Percentiles rank a stretch among this genome's conserved stretches.
Conservation (phyloP, 2,888 invertebrate genomes). For the Melanotus villosus region DNA sequence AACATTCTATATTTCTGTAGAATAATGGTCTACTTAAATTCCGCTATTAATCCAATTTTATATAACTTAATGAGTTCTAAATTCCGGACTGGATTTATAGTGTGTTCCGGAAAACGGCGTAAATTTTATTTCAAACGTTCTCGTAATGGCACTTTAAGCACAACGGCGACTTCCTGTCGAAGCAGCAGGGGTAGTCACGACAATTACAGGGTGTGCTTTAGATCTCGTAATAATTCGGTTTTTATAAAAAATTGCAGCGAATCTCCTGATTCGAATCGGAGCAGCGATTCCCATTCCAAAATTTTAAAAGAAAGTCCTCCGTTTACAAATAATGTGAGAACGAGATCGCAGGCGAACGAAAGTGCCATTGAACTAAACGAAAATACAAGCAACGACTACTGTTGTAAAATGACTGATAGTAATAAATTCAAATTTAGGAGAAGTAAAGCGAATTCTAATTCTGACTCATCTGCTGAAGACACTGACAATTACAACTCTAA, state of each 20-base stretch:
- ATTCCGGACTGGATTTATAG: conserved; percentile 85
- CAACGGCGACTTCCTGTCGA: conserved; percentile 69
- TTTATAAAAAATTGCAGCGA: conserved; percentile 61
- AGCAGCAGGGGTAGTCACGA: conserved; percentile 63
- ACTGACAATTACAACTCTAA: conserved; percentile 37
- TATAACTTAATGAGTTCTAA: conserved; percentile 94
- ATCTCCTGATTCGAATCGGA: conserved; percentile 73
- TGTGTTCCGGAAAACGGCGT: conserved; percentile 74
- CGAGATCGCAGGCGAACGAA: conserved; percentile 2
- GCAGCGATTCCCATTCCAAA: conserved; percentile 64
- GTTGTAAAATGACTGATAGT: conserved; percentile 33
- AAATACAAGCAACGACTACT: conserved; percentile 18
- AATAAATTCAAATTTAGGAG: conserved; percentile 33
- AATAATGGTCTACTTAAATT: conserved; percentile 90
- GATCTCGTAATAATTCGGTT: conserved; percentile 61
- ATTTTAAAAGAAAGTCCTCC: conserved; percentile 48
- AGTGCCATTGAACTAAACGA: conserved; percentile 25
- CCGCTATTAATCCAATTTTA: conserved; percentile 91
- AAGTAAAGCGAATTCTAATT: neutral
- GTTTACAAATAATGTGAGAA: conserved; percentile 16
- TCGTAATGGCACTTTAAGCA: conserved; percentile 72
- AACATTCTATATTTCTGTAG: conserved; percentile 87
- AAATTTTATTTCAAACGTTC: conserved; percentile 69
- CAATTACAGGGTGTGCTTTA: conserved; percentile 62
- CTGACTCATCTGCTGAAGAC: conserved; percentile 35